Base-by-base conservation (phyloP, 2,888 invertebrate genomes). In the Polydrusus tereticollis region DNA sequence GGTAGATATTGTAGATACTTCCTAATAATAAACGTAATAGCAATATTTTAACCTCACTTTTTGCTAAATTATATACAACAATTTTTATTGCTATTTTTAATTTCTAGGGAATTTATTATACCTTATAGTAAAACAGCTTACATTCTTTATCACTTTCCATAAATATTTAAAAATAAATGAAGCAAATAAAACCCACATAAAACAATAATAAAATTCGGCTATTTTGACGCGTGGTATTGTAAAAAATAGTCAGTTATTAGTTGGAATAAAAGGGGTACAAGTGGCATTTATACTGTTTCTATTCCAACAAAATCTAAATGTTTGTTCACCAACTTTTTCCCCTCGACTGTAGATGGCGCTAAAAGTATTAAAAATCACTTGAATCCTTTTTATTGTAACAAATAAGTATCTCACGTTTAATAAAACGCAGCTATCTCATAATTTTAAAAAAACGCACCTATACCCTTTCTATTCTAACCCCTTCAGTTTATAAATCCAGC, bases 381-480 rank as follows among this genome's bases (percentile, higher is more conserved):
- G 43, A 14, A 43, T 18, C 43, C 20, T 23, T 62, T 62, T 36
- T 62, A 43, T 23, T 18, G 23, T 8, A 62, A 45, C 33, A 62
- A 21, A 20, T 45, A 29, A 26, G 45, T 14, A 45, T 45, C 38
- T 59, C 23, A 43, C 16, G 43, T 43, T 43, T 18, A 16, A 43
- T 36, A n/a, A n/a, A n/a, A n/a, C 7, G 43, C 43, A 43, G 38
- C 16, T 36, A 58, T 20, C 33, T 33, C 59, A 29, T 16, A 36
- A 16, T 36, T 33, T 38, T 14, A 16, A 10, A 62, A 62, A 62
- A 43, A 16, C 12, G 23, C 12, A 62, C 62, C 45, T 62, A 41
- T 38, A 62, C 62, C 62, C 43, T 26, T 62, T 62, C 45, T 62
- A 62, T 45, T 62, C 43, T 41, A 62, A 47, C 45, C 62, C 73